phyloP scores from a whole-genome alignment of 2,797 vertebrate species.

The Pampus argenteus region DNA sequence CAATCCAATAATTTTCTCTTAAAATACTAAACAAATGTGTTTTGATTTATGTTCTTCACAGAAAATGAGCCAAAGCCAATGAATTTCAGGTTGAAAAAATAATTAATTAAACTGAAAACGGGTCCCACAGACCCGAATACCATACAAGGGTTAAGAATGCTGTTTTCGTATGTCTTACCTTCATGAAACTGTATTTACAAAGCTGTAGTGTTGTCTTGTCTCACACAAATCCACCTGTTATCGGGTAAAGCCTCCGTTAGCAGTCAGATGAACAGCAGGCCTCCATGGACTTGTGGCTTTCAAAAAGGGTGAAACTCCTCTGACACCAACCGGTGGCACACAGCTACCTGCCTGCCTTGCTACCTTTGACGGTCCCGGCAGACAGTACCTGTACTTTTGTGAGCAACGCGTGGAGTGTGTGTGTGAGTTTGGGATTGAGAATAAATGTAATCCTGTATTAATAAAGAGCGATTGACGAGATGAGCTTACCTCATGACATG shows the following conservation, averaged over 20 bases:
- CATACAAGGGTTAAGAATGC: too few relatives aligned
- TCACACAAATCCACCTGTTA: constrained; percentile 41
- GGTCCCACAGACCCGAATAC: too few relatives aligned
- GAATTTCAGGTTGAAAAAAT: too few relatives aligned
- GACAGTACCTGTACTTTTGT: constrained; percentile 46
- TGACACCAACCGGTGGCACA: constrained; percentile 23
- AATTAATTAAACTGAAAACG: too few relatives aligned
- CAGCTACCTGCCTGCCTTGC: constrained; percentile 65
- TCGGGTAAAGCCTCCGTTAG: constrained; percentile 34
- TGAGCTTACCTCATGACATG: constrained; percentile 72
- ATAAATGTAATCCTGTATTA: constrained; percentile 83
- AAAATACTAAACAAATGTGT: too few relatives aligned
- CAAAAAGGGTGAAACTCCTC: constrained; percentile 34
- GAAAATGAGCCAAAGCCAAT: too few relatives aligned
- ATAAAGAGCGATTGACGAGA: constrained; percentile 74
- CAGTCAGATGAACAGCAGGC: constrained; percentile 29
- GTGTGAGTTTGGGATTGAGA: constrained; percentile 73
- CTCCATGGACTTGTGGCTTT: constrained; percentile 43
- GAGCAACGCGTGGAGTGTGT: constrained; percentile 36
- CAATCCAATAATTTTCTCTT: too few relatives aligned
- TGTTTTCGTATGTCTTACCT: constrained; percentile 71
- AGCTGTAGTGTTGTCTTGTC: constrained; percentile 22
- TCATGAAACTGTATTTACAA: constrained; percentile 46
- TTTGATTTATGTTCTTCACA: too few relatives aligned
- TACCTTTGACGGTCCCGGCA: constrained; percentile 65